Evolutionary conservation across 1,140 invertebrate species (phyloP).

Genomic region (Yoshiicerus persimilis): DNA sequence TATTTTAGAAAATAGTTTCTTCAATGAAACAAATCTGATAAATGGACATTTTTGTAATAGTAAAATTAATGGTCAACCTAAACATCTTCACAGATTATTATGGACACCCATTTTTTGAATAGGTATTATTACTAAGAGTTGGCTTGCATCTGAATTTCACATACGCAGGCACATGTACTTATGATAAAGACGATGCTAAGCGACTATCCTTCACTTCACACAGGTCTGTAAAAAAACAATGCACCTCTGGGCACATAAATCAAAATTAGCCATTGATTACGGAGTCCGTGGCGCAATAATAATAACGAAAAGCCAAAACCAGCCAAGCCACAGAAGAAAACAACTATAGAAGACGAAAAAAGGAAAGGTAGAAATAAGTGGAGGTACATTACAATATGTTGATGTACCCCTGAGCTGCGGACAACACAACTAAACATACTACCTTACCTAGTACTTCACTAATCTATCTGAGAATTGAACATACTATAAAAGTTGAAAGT

Average conservation of each 20-base stretch:
- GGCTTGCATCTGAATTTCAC: no score
- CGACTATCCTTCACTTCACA: neutral
- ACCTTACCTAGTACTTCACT: neutral
- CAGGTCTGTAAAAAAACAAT: neutral
- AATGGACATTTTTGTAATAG: no score
- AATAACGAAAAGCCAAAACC: neutral
- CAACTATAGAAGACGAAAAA: slow-evolving; percentile 7
- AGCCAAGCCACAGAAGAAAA: slow-evolving; percentile 2
- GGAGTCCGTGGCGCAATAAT: neutral
- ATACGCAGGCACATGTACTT: no score
- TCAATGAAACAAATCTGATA: no score
- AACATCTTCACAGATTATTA: no score
- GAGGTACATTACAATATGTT: neutral
- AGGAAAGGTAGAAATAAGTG: neutral
- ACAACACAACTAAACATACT: neutral
- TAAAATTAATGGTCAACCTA: no score
- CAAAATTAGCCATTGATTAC: slow-evolving; percentile 34
- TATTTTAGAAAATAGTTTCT: no score
- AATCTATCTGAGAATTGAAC: neutral
- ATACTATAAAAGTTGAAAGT: neutral
- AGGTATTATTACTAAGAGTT: no score
- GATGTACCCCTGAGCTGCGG: neutral
- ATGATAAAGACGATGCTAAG: neutral
- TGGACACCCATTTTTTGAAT: no score
- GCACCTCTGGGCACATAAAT: slow-evolving; percentile 24